Evolutionary conservation across 2,113 vertebrate genomes (phyloP), one percentile per base, ranked within the genome.

Genomic region (Lates calcarifer): DNA sequence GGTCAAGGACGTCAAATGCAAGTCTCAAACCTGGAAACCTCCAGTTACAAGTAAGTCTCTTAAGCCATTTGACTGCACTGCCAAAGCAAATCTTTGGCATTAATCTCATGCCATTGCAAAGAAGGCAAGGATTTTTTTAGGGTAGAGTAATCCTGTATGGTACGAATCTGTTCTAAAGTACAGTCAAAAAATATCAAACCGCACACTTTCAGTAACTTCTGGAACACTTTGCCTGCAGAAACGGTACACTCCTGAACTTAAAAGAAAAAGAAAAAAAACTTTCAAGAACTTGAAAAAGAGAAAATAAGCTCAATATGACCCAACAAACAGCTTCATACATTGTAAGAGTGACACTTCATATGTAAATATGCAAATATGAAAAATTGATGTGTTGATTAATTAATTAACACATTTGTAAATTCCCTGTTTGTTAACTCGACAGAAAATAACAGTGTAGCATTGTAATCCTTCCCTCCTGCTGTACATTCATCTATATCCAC

Each of bases 1-100:
- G 73, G 66, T 90, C 83, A 84, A 90, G 86, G 76, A 80, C 72
- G 29, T 67, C 60, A 53, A 67, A 73, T 74, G 57, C 29, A 35
- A 56, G 39, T 77, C 82, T 72, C 75, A 85, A 90, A 91, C 84
- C 49, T 74, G 86, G 79, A 85, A 84, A 69, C 81, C 81, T 89
- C 77, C 79, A 79, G 70, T 89, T 86, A 69, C 88, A 83, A 77
- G 55, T 43, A 41, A 70, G 61, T 81, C 84, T 69, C 70, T 33
- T 35, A 9, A 84, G 58, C 43, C 49, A 82, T 83, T 77, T 73
- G 66, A 69, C 63, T 58, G 35, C 33, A 63, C 62, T 78, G 89
- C 82, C 78, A 87, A 82, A 55, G 26, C 66, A 77, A 87, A 88
- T 81, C 39, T 64, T 73, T 62, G 45, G 71, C 80, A 89, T 90